A percentile compares a stretch with the other conserved stretches of the same genome.
Evolutionary conservation across 92 coral and sea anemone genomes (phyloP).

Genomic region (Parazoanthus atlanticus): DNA sequence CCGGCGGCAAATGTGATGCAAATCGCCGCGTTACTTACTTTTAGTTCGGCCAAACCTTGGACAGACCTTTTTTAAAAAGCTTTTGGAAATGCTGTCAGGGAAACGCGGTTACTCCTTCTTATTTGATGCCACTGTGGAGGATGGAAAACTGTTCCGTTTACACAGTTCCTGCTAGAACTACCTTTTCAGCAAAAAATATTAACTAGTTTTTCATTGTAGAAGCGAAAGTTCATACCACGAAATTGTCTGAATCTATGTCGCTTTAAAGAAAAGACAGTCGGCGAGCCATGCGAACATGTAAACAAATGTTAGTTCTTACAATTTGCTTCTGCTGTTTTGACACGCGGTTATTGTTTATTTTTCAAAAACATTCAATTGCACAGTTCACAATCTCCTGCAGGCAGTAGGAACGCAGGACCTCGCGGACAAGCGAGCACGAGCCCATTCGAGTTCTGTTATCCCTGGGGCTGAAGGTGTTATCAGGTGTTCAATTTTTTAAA

Average conservation of each 20-base stretch:
- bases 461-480: neutral
- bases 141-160: neutral
- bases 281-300: neutral
- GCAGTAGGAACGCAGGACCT: neutral
- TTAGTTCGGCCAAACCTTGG: neutral
- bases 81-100: constrained; percentile 3
- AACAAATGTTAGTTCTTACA: neutral
- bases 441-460: neutral
- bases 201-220: neutral
- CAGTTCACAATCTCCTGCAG: neutral
- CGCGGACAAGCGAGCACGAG: neutral
- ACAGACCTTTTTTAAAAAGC: neutral
- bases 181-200: neutral
- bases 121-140: neutral
- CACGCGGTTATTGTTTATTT: neutral
- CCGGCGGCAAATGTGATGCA: neutral
- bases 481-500: too few relatives aligned
- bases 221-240: neutral
- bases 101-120: neutral
- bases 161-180: neutral
- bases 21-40: neutral
- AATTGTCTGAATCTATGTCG: neutral
- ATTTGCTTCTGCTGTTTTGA: neutral
- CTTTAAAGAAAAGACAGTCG: neutral
- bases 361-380: neutral